A percentile compares a stretch with the other conserved stretches of the same genome.
These are phyloP conservation scores for Montipora capricornis DNA, from an alignment of 64 coral and sea anemone genomes.

Conservation along the genomic window DNA sequence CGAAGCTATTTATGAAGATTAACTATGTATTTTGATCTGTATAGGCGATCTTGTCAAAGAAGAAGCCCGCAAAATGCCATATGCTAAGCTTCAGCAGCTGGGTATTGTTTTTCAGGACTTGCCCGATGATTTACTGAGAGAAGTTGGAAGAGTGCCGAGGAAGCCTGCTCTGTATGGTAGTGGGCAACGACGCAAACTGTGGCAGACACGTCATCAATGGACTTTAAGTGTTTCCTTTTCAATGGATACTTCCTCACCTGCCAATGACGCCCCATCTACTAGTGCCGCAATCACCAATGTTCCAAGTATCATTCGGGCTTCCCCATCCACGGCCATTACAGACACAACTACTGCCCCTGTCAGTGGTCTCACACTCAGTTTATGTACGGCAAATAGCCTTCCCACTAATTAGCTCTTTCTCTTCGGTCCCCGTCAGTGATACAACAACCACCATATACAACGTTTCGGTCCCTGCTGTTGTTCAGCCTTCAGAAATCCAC, in stretches of 20 bases:
- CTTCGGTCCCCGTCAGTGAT: no score
- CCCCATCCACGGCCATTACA: not conserved
- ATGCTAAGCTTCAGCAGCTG: conserved; percentile 31
- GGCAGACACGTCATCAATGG: conserved; percentile 20
- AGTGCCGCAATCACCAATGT: not conserved
- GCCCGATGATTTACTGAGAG: conserved; percentile 12
- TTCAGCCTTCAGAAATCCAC: no score
- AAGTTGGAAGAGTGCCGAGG: conserved; percentile 12
- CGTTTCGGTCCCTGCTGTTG: no score
- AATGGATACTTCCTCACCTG: not conserved
- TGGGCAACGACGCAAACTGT: conserved; percentile 37
- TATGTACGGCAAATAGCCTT: not conserved
- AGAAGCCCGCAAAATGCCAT: conserved; percentile 3
- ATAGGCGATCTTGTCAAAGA: not conserved
- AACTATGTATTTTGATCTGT: not conserved
- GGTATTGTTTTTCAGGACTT: conserved; percentile 37
- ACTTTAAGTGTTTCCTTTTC: not conserved
- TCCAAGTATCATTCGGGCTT: not conserved
- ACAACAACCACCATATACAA: no score
- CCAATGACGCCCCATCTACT: not conserved
- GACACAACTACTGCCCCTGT: not conserved
- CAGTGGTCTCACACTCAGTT: not conserved
- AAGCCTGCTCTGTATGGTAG: conserved; percentile 44
- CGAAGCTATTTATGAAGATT: no score
- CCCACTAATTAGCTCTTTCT: not conserved